Base-by-base conservation (phyloP, 2,797 vertebrate species). In the Capromys pilorides region DNA sequence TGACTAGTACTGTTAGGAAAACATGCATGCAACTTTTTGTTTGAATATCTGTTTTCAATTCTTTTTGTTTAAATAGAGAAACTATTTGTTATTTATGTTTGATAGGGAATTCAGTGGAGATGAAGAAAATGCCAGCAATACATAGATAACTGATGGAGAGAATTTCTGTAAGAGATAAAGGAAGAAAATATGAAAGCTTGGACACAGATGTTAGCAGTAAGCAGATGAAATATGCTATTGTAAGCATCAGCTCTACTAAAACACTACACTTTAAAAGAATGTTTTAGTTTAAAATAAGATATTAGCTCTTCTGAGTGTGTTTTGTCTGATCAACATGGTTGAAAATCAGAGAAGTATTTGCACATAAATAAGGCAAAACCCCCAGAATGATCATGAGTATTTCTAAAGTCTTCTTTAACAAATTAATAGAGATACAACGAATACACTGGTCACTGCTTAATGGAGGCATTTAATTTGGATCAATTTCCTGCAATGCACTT, bases 401-500 rank as follows among this genome's bases (percentile, higher is more conserved):
- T 95, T 95, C 33, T 66, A 89, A 96, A 95, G 49, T 81, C 51
- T 88, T 90, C 12, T 75, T 94, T 97, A 77, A 92, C 75, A 93
- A 87, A 88, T 88, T 96, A 94, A 86, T 36, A 96, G 69, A 59
- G 28, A 90, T 61, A 84, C 9, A 73, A 26, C 49, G 64, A 85
- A 41, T 31, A 73, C 28, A 91, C 62, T 96, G 92, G 85, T 91
- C 82, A 94, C 88, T 87, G 75, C 75, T 96, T 96, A 95, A 93
- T 86, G 94, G 33, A 84, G 57, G 31, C 82, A 96, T 97, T 96
- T 97, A 88, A 97, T 95, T 96, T 83, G 54, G 69, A 96, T 94
- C 91, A 92, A 64, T 97, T 97, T 98, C 86, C 95, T 96, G 96
- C 94, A 95, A 78, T 95, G 39, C 95, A 96, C 97, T 98, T 97